Base-by-base conservation (phyloP, 2,888 invertebrate genomes). In the Eupithecia exiguata region DNA sequence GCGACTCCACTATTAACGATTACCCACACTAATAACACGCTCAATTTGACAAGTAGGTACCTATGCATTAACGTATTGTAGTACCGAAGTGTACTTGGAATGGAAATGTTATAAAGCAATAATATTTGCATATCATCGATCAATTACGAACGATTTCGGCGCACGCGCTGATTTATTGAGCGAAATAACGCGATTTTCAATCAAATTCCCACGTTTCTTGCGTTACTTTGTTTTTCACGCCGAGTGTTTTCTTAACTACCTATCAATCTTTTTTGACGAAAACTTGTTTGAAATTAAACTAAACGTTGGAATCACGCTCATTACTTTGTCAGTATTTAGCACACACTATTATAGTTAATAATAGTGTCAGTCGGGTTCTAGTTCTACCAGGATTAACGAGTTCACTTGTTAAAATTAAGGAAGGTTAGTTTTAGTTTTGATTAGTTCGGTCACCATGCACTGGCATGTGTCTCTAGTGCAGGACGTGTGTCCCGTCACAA, bases 1-100 rank as follows among this genome's bases (percentile, higher is more conserved):
- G 79, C 70, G 76, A 78, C 74, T 77, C 69, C 36, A 69, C 76
- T 80, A 82, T 58, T 25, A 58, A 58, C 25, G 58, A 58, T 58
- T 58, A 58, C 58, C 25, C 58, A 58, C 58, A 77, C 79, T 80
- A 87, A 88, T 86, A 80, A 82, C 84, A 87, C 83, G 86, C 83
- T 85, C 84, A 84, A 87, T 87, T 88, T 86, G 83, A 82, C 80
- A 76, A 82, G 74, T 79, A n/a, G n/a, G n/a, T n/a, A n/a, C n/a
- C n/a, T n/a, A 58, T 58, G 58, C 58, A 58, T 58, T 58, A 25
- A 58, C 14, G 25, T 58, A 58, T 21, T 69, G 77, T 74, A 72
- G 68, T 49, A 71, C n/a, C 63, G n/a, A 30, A 10, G 16, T 69
- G 46, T 65, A 67, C 62, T 69, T n/a, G n/a, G n/a, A n/a, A 30